phyloP scores from a whole-genome alignment of 2,797 vertebrate species.

The Hydrophis major region DNA sequence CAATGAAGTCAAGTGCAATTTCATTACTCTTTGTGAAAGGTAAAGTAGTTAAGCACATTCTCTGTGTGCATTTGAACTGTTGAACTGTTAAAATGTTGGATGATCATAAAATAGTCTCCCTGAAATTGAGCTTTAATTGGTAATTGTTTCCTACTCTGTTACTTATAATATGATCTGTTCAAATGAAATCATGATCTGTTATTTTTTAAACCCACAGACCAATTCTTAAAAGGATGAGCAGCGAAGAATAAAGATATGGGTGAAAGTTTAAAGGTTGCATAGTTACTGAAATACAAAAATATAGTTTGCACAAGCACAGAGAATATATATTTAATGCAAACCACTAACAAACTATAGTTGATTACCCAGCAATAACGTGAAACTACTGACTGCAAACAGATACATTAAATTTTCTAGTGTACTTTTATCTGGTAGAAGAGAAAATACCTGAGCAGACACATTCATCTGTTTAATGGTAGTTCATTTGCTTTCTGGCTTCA shows the following conservation, averaged over 20 bases:
- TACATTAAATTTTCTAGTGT: neutral
- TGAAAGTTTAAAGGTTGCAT: neutral
- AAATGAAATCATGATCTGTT: neutral
- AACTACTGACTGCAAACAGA: neutral
- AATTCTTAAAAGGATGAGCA: neutral
- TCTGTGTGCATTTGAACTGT: neutral
- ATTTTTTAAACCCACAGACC: neutral
- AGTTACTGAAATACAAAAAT: neutral
- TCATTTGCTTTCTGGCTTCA: neutral
- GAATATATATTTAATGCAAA: neutral
- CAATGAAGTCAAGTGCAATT: constrained; percentile 98
- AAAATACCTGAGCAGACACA: neutral
- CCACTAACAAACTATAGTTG: neutral
- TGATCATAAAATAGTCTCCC: neutral
- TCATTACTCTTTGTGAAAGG: constrained; percentile 82
- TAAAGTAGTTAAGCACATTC: constrained; percentile 47
- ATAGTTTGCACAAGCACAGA: neutral
- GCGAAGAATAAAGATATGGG: neutral
- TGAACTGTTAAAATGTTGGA: neutral
- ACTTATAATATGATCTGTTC: neutral
- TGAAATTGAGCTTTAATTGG: neutral
- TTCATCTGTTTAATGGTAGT: neutral
- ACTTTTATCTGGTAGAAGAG: neutral
- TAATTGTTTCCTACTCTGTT: neutral
- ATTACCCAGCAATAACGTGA: neutral